Evolutionary conservation across 2,797 vertebrate species (phyloP).

Genomic region (Tenualosa thibaudeaui): DNA sequence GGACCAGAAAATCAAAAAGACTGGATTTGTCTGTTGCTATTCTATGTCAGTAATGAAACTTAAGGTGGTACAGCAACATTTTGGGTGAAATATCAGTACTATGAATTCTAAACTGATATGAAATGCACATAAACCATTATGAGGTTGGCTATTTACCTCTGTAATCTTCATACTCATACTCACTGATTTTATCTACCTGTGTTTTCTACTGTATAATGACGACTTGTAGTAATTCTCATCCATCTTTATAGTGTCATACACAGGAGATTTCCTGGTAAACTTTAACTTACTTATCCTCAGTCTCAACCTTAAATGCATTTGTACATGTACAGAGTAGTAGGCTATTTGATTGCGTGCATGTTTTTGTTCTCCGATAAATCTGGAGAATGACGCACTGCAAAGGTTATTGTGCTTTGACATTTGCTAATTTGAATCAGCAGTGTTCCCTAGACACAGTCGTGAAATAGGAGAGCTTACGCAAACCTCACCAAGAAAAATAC

Average conservation of each 20-base stretch:
- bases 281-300: not conserved
- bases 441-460: not conserved
- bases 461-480: not conserved
- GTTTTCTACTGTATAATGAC: not conserved
- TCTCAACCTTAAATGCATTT: no score
- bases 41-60: not conserved
- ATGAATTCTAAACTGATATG: not conserved
- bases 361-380: not conserved
- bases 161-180: not conserved
- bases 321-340: not conserved
- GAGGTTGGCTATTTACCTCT: not conserved
- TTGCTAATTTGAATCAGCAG: not conserved
- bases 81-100: not conserved
- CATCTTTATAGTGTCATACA: not conserved
- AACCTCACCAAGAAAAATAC: slow-evolving; percentile 5
- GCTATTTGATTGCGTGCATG: not conserved
- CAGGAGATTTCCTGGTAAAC: not conserved
- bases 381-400: not conserved
- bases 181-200: not conserved
- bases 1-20: not conserved
- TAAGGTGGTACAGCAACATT: not conserved
- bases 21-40: not conserved
- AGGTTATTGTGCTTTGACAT: not conserved
- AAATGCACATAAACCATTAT: not conserved
- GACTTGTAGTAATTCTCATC: not conserved